Percentiles rank a stretch among this genome's conserved stretches.
Evolutionary conservation across 2,888 invertebrate genomes (phyloP).

Genomic region (Phrixothrix hirtus): DNA sequence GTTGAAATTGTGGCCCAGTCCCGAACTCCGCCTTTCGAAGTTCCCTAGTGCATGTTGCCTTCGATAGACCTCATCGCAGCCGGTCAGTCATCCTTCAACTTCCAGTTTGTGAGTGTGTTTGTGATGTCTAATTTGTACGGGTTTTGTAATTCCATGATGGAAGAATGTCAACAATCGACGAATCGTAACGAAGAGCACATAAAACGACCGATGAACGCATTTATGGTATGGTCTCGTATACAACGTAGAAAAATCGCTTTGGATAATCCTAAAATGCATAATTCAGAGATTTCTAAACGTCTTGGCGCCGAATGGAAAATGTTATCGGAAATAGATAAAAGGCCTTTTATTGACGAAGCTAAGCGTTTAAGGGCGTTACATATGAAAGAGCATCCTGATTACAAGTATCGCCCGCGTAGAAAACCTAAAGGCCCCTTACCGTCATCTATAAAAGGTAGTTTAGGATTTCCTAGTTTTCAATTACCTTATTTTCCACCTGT

Average conservation of each 20-base stretch:
- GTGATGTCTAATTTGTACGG: conserved; percentile 48
- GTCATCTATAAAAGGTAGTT: conserved; percentile 44
- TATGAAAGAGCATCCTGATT: conserved; percentile 91
- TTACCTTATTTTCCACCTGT: conserved; percentile 67
- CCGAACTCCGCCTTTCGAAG: conserved; percentile 29
- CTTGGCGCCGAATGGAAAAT: conserved; percentile 94
- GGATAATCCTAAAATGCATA: conserved; percentile 93
- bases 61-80: conserved; percentile 14
- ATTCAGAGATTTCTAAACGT: conserved; percentile 87
- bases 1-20: conserved; percentile 42
- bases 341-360: conserved; percentile 95
- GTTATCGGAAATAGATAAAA: conserved; percentile 81
- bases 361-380: conserved; percentile 84
- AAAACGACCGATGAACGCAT: conserved; percentile 97
- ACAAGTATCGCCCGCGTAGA: conserved; percentile 84
- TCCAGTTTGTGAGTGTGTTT: conserved; percentile 24
- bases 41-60: conserved; percentile 9
- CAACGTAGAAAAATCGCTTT: conserved; percentile 90
- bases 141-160: conserved; percentile 45
- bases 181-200: conserved; percentile 71
- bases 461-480: conserved; percentile 67
- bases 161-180: conserved; percentile 44
- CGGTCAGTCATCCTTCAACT: conserved; percentile 29
- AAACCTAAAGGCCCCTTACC: conserved; percentile 77
- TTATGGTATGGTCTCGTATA: conserved; percentile 95